Evolutionary conservation across 1,140 invertebrate genomes (phyloP).

Genomic region (Physella acuta): DNA sequence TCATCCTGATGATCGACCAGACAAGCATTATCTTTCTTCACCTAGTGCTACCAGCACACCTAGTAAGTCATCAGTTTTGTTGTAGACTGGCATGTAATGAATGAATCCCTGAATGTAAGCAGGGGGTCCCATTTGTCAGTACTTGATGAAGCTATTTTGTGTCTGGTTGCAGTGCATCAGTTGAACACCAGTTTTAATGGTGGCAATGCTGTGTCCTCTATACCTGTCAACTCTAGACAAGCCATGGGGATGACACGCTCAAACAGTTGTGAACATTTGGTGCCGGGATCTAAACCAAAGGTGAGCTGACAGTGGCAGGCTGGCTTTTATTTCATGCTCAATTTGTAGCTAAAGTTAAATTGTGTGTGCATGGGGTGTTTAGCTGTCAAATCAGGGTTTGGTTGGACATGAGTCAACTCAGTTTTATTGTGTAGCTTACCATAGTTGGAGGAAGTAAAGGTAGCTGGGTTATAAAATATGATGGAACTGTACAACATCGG

Average conservation of each 20-base stretch:
- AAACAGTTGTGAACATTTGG: slow-evolving; percentile 50
- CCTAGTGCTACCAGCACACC: slow-evolving; percentile 52
- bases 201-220: slow-evolving; percentile 19
- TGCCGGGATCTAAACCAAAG: slow-evolving; percentile 30
- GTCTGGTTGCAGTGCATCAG: slow-evolving; percentile 37
- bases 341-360: too few species aligned
- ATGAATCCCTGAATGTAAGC: too few species aligned
- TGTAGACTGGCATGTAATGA: background rate
- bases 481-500: too few species aligned
- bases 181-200: slow-evolving; percentile 26
- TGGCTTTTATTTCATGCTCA: background rate
- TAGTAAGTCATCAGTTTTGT: slow-evolving; percentile 29
- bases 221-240: slow-evolving; percentile 28
- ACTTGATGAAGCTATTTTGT: too few species aligned
- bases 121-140: too few species aligned
- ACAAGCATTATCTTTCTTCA: slow-evolving; percentile 35
- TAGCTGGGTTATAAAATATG: too few species aligned
- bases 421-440: too few species aligned
- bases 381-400: too few species aligned
- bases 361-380: too few species aligned
- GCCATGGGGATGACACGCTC: slow-evolving; percentile 39
- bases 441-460: too few species aligned
- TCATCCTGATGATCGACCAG: slow-evolving; percentile 32
- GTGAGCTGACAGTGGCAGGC: slow-evolving; percentile 18
- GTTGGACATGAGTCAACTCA: too few species aligned